Percentiles rank a stretch among this genome's conserved stretches.
These are phyloP conservation scores for Gorilla gorilla DNA, from an alignment of 2,113 vertebrate genomes.

Conservation along the genomic window DNA sequence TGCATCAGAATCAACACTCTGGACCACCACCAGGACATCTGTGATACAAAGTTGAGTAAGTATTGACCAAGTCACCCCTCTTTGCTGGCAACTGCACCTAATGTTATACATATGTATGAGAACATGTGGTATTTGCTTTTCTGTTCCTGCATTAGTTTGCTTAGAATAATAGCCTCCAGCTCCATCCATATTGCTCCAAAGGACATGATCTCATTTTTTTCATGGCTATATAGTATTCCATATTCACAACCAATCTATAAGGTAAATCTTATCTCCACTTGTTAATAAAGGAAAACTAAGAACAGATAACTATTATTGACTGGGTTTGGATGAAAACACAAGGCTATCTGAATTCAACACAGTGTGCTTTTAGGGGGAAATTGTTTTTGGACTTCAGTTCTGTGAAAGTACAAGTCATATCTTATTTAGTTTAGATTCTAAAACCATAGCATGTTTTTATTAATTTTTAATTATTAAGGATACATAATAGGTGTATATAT, in stretches of 20 bases:
- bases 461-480: no score
- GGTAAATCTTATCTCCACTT: rapidly evolving
- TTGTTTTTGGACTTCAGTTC: neutral
- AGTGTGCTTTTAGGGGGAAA: neutral
- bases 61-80: rapidly evolving
- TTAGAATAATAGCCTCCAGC: no score
- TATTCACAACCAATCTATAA: neutral
- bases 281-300: neutral
- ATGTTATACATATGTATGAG: neutral
- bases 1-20: neutral
- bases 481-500: no score
- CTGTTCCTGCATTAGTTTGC: no score
- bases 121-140: no score
- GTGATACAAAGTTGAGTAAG: neutral
- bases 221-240: no score
- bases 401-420: neutral
- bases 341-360: rapidly evolving
- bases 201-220: no score
- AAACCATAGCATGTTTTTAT: neutral
- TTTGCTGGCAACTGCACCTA: neutral
- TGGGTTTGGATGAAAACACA: neutral
- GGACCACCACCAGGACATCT: no score
- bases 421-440: neutral
- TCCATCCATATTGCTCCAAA: no score
- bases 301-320: neutral